A percentile compares a stretch with the other conserved stretches of the same genome.
Conservation (phyloP, 1,140 invertebrate species). For the Zaprionus davidi region DNA sequence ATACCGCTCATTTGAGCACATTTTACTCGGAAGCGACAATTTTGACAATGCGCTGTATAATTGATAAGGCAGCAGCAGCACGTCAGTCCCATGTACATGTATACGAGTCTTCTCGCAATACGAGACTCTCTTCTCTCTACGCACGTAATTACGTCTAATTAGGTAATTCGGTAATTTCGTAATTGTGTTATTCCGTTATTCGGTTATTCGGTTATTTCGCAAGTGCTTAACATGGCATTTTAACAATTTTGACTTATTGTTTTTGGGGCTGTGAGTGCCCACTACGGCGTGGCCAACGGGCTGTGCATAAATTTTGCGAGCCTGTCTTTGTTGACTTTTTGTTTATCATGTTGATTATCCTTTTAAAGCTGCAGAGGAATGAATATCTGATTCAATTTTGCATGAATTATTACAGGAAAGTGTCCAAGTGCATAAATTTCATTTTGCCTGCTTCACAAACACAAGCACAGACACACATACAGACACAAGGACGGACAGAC, state of each 20-base stretch:
- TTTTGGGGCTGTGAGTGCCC: slow-evolving; percentile 36
- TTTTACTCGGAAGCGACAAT: slow-evolving; percentile 36
- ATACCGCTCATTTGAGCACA: slow-evolving; percentile 27
- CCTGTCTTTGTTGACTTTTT: slow-evolving; percentile 42
- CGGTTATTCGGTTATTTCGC: slow-evolving; percentile 4
- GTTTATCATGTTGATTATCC: slow-evolving; percentile 80
- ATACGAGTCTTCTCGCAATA: background rate
- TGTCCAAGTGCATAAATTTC: slow-evolving; percentile 83
- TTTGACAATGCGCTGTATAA: slow-evolving; percentile 45
- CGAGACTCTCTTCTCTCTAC: background rate
- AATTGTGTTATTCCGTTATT: slow-evolving; percentile 16
- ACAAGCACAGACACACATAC: slow-evolving; percentile 29
- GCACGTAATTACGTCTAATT: slow-evolving; percentile 1
- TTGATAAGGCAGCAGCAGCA: slow-evolving; percentile 10
- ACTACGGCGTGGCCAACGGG: slow-evolving; percentile 19
- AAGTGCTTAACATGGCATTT: slow-evolving; percentile 36
- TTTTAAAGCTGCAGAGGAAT: slow-evolving; percentile 78
- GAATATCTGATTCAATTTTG: slow-evolving; percentile 83
- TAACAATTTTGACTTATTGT: slow-evolving; percentile 56
- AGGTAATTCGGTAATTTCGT: slow-evolving; percentile 13
- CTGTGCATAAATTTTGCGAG: slow-evolving; percentile 60
- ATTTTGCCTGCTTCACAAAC: slow-evolving; percentile 59
- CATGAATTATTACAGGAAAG: slow-evolving; percentile 81
- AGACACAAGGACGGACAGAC: slow-evolving; percentile 32
- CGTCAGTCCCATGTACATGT: background rate